Conservation (phyloP, 2,797 vertebrate genomes). For the Adrianichthys oophorus region DNA sequence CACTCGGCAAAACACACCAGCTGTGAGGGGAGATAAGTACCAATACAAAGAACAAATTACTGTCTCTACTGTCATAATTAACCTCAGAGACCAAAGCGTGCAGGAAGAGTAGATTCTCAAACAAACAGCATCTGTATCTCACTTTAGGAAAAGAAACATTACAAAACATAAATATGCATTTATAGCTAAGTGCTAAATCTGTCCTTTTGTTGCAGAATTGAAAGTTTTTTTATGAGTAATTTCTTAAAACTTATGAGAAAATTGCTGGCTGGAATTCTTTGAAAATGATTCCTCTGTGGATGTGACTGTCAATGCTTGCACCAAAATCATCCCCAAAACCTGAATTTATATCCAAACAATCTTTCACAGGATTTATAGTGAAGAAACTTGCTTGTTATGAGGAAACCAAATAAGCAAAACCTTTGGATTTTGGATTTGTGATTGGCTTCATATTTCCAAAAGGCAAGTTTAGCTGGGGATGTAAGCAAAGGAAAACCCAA, state of each 20-base stretch:
- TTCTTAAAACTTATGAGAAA: slow-evolving; percentile 67
- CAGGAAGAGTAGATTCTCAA: slow-evolving; percentile 57
- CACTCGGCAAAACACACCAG: slow-evolving; percentile 81
- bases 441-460: slow-evolving; percentile 24
- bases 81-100: slow-evolving; percentile 70
- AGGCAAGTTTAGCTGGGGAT: slow-evolving; percentile 47
- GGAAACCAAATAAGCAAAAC: slow-evolving; percentile 39
- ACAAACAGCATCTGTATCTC: slow-evolving; percentile 26
- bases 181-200: slow-evolving; percentile 28
- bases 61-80: slow-evolving; percentile 87
- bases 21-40: slow-evolving; percentile 89
- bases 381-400: slow-evolving; percentile 54
- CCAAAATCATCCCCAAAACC: slow-evolving; percentile 52
- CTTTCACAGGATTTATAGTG: slow-evolving; percentile 41
- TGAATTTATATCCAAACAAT: slow-evolving; percentile 52
- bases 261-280: slow-evolving; percentile 62
- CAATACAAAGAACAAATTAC: slow-evolving; percentile 84
- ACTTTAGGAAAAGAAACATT: slow-evolving; percentile 19
- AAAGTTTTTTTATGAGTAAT: slow-evolving; percentile 51
- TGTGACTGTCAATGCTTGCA: slow-evolving; percentile 58
- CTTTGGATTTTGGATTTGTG: slow-evolving; percentile 27
- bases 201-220: slow-evolving; percentile 56
- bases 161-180: slow-evolving; percentile 15
- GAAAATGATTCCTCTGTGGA: slow-evolving; percentile 61
- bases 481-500: slow-evolving; percentile 15